phyloP scores from a whole-genome alignment of 2,888 invertebrate species.

The Capitulum mitella region DNA sequence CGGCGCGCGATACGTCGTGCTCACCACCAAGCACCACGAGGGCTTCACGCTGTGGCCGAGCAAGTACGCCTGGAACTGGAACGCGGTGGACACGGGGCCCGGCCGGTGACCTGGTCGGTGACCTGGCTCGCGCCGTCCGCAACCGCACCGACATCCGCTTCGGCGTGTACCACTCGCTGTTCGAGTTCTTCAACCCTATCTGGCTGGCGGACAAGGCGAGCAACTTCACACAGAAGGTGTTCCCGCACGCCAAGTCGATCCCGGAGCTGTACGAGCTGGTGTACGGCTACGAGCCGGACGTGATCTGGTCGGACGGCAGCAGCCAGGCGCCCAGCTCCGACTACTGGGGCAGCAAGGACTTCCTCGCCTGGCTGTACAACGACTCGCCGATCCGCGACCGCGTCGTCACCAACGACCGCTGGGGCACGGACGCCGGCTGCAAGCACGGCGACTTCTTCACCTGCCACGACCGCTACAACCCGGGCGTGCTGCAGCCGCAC shows the following conservation, averaged over 20 bases:
- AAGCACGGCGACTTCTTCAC: constrained; percentile 84
- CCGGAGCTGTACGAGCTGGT: constrained; percentile 73
- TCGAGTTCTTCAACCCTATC: constrained; percentile 80
- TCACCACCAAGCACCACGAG: constrained; percentile 84
- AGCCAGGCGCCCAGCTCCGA: constrained; percentile 63
- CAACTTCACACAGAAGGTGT: constrained; percentile 31
- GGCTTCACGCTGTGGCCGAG: constrained; percentile 81
- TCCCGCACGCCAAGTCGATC: constrained; percentile 49
- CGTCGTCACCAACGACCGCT: constrained; percentile 88
- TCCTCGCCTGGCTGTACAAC: constrained; percentile 89
- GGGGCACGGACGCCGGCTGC: constrained; percentile 73
- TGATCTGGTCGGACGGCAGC: constrained; percentile 91
- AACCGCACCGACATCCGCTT: constrained; percentile 33
- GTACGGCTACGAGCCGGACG: constrained; percentile 53
- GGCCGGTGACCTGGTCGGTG: constrained; percentile 64
- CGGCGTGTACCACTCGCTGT: constrained; percentile 47
- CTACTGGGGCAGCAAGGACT: constrained; percentile 77
- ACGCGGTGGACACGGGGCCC: constrained; percentile 68
- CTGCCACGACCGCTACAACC: constrained; percentile 68
- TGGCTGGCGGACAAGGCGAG: constrained; percentile 56
- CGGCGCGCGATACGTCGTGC: constrained; percentile 77
- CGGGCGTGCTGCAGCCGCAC: constrained; percentile 58
- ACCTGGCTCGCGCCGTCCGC: constrained; percentile 33
- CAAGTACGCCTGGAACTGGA: constrained; percentile 73
- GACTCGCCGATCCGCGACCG: constrained; percentile 80